These are phyloP conservation scores for Bombus pascuorum DNA, from an alignment of 1,140 invertebrate genomes.

Conservation along the genomic window DNA sequence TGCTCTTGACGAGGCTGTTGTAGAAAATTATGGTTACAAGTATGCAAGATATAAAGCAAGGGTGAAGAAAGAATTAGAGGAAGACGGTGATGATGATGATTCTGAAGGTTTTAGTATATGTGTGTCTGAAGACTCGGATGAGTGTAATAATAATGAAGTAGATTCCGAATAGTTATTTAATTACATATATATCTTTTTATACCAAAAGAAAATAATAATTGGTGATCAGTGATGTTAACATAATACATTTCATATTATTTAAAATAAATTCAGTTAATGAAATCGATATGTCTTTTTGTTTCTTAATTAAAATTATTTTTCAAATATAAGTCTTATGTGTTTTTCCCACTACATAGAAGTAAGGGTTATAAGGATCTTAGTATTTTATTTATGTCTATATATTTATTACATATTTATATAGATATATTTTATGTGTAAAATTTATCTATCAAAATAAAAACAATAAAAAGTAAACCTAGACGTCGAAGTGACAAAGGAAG, in stretches of 20 bases:
- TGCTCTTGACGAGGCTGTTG: slow-evolving; percentile 81
- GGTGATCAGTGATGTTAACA: not conserved
- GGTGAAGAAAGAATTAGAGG: slow-evolving; percentile 70
- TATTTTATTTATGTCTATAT: slow-evolving; percentile 79
- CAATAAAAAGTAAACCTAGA: slow-evolving; percentile 65
- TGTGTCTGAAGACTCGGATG: not conserved
- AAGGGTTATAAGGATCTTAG: slow-evolving; percentile 69
- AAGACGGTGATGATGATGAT: not conserved
- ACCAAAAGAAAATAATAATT: not conserved
- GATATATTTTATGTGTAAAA: slow-evolving; percentile 78
- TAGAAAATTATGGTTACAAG: slow-evolving; percentile 81
- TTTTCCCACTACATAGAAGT: slow-evolving; percentile 3
- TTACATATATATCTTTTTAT: slow-evolving; percentile 3
- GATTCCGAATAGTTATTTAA: not conserved
- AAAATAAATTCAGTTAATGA: not conserved
- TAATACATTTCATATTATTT: not conserved
- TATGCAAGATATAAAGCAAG: slow-evolving; percentile 84
- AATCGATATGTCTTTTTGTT: not conserved
- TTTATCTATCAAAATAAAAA: slow-evolving; percentile 80
- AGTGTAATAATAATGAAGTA: not conserved
- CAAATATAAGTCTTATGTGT: not conserved
- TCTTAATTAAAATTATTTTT: slow-evolving; percentile 7
- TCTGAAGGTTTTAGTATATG: not conserved
- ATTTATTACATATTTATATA: slow-evolving; percentile 81
- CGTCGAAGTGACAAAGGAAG: slow-evolving; percentile 59